Percentiles rank a stretch among this genome's conserved stretches.
Evolutionary conservation across 2,113 vertebrate species (phyloP).

Genomic region (Emydocephalus ijimae): DNA sequence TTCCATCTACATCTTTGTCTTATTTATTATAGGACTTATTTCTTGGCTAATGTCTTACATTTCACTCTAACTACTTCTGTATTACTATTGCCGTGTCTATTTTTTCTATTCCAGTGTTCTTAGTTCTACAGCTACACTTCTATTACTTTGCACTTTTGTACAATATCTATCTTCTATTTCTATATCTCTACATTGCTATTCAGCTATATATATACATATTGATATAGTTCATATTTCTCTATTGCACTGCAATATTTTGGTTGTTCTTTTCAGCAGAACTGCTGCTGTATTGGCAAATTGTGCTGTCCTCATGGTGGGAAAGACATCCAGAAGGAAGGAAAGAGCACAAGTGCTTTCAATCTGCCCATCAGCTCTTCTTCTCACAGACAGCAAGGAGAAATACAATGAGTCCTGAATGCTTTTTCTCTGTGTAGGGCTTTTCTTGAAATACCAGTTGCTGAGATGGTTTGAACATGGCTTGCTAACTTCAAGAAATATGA

Average conservation of each 20-base stretch:
- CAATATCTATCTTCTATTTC: neutral
- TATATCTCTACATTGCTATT: neutral
- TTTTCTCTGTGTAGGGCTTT: neutral
- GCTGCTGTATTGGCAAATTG: neutral
- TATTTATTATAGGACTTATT: neutral
- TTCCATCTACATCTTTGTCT: neutral
- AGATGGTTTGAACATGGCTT: neutral
- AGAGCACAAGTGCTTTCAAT: neutral
- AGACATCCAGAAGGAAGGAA: neutral
- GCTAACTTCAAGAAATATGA: neutral
- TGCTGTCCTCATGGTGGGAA: neutral
- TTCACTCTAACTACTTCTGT: neutral
- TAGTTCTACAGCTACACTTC: neutral
- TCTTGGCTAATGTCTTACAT: neutral
- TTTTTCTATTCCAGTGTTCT: neutral
- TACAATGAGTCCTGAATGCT: neutral
- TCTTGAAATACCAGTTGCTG: neutral
- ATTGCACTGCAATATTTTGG: neutral
- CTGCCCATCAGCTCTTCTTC: neutral
- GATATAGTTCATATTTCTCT: neutral
- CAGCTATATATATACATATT: neutral
- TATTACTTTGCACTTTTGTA: neutral
- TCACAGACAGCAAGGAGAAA: neutral
- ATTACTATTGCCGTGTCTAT: neutral
- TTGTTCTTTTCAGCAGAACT: neutral